Base-by-base conservation (phyloP, 2,888 invertebrate genomes). In the Eupithecia pulchellata region DNA sequence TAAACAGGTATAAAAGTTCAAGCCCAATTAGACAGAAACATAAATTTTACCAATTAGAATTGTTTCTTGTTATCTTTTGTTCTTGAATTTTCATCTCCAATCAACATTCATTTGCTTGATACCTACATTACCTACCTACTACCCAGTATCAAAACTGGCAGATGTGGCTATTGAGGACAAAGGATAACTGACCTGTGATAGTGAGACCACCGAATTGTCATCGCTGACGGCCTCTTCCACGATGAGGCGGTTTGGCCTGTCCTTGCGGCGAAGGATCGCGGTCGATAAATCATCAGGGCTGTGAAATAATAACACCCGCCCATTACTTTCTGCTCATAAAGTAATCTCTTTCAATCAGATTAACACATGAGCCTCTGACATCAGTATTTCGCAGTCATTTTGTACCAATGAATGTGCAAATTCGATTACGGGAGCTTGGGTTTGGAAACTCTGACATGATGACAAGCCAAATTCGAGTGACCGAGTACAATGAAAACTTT, bases 191-290 rank as follows among this genome's bases (percentile, higher is more conserved):
- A 97, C 98, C 96, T 99, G 99, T 79, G 99, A 99, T 76, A 99
- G 94, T 34, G 98, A 97, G 75, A 99, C 99, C 76, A 99, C 99
- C 0, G 99, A 99, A 91, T 99, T 99, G 92, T 99, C 99, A 96
- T 99, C 99, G 91, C 98, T 99, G 82, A 98, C 97, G 39, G 99
- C 98, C 92, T 99, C 99, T 88, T 99, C 99, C 27, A 99, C 99
- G 85, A 99, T 96, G 78, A 99, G 96, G 86, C 99, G 97, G 94
- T 99, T 99, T 78, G 99, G 99, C 89, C 98, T 98, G 91, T 98
- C 98, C 95, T 99, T 99, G 88, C 98, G 98, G 85, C 98, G 98
- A 86, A 99, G 95, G 93, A 99, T 99, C 82, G 99, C 99, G 84
- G 99, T 99, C 75, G 99, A 98, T 94, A 99, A 95, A 95, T 98